These are phyloP conservation scores for Macrostomum cliftonense DNA, from an alignment of 2,888 invertebrate species.

Conservation along the genomic window DNA sequence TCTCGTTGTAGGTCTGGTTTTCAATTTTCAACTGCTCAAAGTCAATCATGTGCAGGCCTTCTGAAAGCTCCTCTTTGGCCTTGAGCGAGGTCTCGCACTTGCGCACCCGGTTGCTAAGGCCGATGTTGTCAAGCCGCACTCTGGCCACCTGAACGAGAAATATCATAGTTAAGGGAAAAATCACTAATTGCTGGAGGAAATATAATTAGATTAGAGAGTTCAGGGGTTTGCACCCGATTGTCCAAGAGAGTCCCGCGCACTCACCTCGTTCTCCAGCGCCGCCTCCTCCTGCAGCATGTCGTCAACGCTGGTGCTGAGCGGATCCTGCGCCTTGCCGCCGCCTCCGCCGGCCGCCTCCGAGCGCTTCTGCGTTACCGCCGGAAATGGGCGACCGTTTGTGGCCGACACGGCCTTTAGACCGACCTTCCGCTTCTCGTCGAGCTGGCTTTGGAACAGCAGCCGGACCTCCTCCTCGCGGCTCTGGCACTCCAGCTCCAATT, in stretches of 20 bases:
- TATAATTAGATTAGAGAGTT: no score
- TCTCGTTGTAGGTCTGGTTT: slow-evolving; percentile 43
- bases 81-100: slow-evolving; percentile 34
- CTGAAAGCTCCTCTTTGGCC: slow-evolving; percentile 41
- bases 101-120: slow-evolving; percentile 34
- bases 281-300: no score
- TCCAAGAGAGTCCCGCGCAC: no score
- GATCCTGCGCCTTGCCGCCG: no score
- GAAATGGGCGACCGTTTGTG: slow-evolving; percentile 30
- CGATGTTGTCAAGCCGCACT: slow-evolving; percentile 34
- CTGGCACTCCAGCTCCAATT: slow-evolving; percentile 25
- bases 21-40: slow-evolving; percentile 45
- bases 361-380: slow-evolving; percentile 19
- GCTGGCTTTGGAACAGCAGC: slow-evolving; percentile 26
- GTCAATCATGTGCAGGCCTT: slow-evolving; percentile 42
- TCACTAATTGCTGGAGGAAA: no score
- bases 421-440: slow-evolving; percentile 31
- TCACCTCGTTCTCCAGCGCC: no score
- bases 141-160: slow-evolving; percentile 22
- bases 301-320: no score
- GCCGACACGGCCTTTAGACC: slow-evolving; percentile 29
- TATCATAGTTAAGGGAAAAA: no score
- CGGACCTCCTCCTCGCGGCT: slow-evolving; percentile 28
- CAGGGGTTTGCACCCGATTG: no score
- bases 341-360: no score